phyloP scores from a whole-genome alignment of 2,797 vertebrate genomes.

The Peromyscus eremicus region DNA sequence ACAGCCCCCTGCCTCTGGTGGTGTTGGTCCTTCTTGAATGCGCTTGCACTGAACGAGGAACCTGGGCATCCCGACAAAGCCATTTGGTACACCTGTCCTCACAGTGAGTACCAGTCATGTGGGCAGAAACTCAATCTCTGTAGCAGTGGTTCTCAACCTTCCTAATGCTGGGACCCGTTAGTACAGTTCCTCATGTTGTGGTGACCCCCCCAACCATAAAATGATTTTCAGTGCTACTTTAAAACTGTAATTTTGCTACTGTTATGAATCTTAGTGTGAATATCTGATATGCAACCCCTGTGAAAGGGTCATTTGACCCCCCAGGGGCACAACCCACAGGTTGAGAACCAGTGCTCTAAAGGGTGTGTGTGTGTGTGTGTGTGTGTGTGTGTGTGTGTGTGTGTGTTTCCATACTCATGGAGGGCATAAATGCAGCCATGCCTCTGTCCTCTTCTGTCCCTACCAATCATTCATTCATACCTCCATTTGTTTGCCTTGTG shows the following conservation, averaged over 20 bases:
- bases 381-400: too few relatives aligned
- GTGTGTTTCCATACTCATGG: neutral
- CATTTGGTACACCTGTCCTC: neutral
- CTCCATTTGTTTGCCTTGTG: neutral
- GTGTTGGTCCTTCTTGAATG: neutral
- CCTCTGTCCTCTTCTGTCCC: neutral
- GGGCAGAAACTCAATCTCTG: neutral
- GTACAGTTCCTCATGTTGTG: neutral
- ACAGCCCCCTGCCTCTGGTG: neutral
- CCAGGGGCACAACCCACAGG: neutral
- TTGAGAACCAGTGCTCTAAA: neutral
- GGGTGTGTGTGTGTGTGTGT: neutral
- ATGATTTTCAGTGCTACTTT: neutral
- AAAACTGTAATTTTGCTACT: neutral
- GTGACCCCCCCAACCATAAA: neutral
- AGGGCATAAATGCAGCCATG: neutral
- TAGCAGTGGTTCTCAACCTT: neutral
- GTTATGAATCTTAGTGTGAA: neutral
- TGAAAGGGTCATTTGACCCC: neutral
- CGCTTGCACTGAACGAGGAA: neutral
- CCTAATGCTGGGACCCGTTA: neutral
- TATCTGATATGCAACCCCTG: neutral
- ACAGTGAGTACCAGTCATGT: neutral
- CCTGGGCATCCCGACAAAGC: neutral
- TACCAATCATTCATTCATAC: neutral